Percentiles rank a stretch among this genome's conserved stretches.
Evolutionary conservation across 2,113 vertebrate species (phyloP).

Genomic region (Seriola quinqueradiata): DNA sequence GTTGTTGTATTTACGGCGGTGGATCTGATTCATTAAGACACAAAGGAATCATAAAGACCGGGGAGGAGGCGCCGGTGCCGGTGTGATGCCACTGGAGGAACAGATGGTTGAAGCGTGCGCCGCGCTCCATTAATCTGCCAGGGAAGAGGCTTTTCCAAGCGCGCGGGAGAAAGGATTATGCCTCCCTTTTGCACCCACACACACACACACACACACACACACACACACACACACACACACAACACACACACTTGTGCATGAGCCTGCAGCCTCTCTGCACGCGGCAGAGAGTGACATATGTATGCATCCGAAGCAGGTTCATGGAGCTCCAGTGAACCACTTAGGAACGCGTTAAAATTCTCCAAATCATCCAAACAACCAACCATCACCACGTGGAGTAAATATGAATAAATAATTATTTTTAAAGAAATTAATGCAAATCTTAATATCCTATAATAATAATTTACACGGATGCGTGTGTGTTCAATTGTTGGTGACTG

Average conservation of each 20-base stretch:
- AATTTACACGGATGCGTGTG: not conserved
- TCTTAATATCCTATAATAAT: not conserved
- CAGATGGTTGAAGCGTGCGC: conserved; percentile 77
- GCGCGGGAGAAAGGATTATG: conserved; percentile 70
- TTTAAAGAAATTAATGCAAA: not conserved
- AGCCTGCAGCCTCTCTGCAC: conserved; percentile 5
- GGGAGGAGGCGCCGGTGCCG: conserved; percentile 27
- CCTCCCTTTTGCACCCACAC: conserved; percentile 1
- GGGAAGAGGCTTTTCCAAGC: conserved; percentile 68
- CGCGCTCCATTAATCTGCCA: conserved; percentile 72
- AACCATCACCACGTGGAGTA: not conserved
- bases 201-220: conserved; percentile 1
- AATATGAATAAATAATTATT: not conserved
- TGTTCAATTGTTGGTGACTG: not conserved
- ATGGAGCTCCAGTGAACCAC: too few species aligned
- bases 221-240: not conserved
- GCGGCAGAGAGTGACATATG: not conserved
- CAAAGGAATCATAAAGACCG: conserved; percentile 1
- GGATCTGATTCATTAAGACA: conserved; percentile 11
- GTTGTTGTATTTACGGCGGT: not conserved
- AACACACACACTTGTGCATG: conserved; percentile 16
- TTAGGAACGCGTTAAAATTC: not conserved
- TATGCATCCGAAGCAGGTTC: not conserved
- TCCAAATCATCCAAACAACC: not conserved
- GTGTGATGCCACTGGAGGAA: conserved; percentile 45